These are phyloP conservation scores for Orthosia gothica DNA, from an alignment of 2,888 invertebrate genomes.

Conservation along the genomic window DNA sequence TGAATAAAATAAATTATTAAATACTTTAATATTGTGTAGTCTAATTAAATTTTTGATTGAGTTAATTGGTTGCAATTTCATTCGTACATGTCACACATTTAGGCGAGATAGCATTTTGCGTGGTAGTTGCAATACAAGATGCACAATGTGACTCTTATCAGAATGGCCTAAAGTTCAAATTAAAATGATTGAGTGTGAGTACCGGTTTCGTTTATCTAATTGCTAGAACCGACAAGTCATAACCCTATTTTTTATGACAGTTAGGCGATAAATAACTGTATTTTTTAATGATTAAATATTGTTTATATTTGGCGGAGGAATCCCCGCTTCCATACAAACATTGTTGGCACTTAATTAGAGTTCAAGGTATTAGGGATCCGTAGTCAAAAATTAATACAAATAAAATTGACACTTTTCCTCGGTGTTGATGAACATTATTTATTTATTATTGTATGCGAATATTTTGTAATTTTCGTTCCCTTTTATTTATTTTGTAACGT, in stretches of 20 bases:
- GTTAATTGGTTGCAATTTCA: too few species aligned
- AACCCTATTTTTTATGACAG: conserved; percentile 11
- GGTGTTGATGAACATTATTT: neutral
- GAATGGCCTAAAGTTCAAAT: neutral
- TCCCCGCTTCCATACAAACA: conserved; percentile 58
- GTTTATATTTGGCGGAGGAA: conserved; percentile 52
- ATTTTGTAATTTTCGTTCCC: neutral
- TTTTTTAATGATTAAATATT: conserved; percentile 6
- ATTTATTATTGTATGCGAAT: neutral
- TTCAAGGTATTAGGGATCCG: conserved; percentile 46
- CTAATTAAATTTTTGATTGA: too few species aligned
- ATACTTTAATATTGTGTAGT: too few species aligned
- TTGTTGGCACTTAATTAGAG: neutral
- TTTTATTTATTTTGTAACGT: neutral
- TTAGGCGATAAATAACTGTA: neutral
- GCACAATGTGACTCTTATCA: neutral
- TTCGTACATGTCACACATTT: neutral
- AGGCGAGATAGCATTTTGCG: neutral
- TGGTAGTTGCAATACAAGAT: neutral
- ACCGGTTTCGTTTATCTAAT: conserved; percentile 18
- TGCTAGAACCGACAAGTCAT: conserved; percentile 3
- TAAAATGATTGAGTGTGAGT: neutral
- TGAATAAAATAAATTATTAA: too few species aligned
- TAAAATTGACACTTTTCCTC: neutral
- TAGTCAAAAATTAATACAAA: neutral